Base-by-base conservation (phyloP, 2,888 invertebrate species). In the Scaptomyza flava region DNA sequence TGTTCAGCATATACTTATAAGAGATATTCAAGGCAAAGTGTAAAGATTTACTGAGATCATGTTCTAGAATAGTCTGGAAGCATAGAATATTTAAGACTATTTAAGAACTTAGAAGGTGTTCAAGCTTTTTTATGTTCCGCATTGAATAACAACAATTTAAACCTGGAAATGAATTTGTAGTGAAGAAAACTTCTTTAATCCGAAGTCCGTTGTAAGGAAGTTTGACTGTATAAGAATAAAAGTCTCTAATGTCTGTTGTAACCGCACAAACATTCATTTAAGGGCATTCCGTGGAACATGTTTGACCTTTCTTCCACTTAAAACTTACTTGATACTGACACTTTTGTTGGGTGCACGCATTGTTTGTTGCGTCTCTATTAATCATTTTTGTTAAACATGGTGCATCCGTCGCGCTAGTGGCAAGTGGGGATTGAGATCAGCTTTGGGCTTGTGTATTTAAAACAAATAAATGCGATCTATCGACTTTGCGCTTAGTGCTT, bases 371-470 rank as follows among this genome's bases (percentile, higher is more conserved):
- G 51, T 47, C 66, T 59, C 45, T 60, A 79, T 79, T 76, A 79
- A 76, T 79, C 68, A 71, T 72, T 61, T 64, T 71, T 62, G 59
- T 14, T 27, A 14, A 74, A 56, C 62, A 60, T 20, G 27, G 63
- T 59, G 61, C 77, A 79, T 82, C 73, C 72, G 72, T 56, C 33
- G 54, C 48, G 54, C 51, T 56, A 63, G 47, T 61, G 54, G 11
- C 60, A 45, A 61, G 58, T 65, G 46, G 53, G 46, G 41, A 31
- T 64, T 48, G 42, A 59, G 62, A 45, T 68, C 51, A 64, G 58
- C 69, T 48, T 67, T 42, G 36, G 59, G 43, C 59, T 23, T 33
- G 23, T 34, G 20, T 20, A 12, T 20, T 6, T 60, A 30, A 30
- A 42, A 30, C 34, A 27, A 52, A 50, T 27, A 38, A 30, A 36